Evolutionary conservation across 2,113 vertebrate species (phyloP).

Genomic region (Gymnobelideus leadbeateri): DNA sequence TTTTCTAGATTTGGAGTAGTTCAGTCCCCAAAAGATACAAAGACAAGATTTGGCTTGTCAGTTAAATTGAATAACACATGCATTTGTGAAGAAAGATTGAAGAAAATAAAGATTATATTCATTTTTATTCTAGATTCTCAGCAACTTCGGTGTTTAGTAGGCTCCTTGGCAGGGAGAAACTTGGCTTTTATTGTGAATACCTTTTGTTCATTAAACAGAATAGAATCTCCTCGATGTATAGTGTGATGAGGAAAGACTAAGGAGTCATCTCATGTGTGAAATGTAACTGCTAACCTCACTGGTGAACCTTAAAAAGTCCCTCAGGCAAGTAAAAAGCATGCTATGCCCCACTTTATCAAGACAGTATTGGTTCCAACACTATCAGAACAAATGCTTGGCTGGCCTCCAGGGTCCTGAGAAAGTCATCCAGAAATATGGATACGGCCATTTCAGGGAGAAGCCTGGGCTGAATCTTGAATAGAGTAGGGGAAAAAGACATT

Average conservation of each 20-base stretch:
- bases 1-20: not conserved
- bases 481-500: conserved; percentile 33
- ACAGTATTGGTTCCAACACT: conserved; percentile 27
- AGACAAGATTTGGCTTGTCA: not conserved
- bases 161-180: not conserved
- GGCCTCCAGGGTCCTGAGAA: conserved; percentile 34
- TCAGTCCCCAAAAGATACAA: not conserved
- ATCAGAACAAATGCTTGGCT: conserved; percentile 45
- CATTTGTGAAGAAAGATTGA: not conserved
- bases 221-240: not conserved
- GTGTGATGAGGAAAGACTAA: not conserved
- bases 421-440: conserved; percentile 39
- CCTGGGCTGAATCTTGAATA: conserved; percentile 36
- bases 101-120: not conserved
- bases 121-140: not conserved
- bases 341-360: conserved; percentile 59
- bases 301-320: not conserved
- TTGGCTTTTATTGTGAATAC: not conserved
- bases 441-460: conserved; percentile 49
- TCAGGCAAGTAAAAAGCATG: conserved; percentile 23
- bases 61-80: not conserved
- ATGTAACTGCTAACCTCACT: not conserved
- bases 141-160: not conserved
- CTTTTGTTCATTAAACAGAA: not conserved
- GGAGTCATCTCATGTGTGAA: not conserved